A percentile compares a stretch with the other conserved stretches of the same genome.
phyloP scores from a whole-genome alignment of 2,888 invertebrate genomes.

The Graphium colonna region DNA sequence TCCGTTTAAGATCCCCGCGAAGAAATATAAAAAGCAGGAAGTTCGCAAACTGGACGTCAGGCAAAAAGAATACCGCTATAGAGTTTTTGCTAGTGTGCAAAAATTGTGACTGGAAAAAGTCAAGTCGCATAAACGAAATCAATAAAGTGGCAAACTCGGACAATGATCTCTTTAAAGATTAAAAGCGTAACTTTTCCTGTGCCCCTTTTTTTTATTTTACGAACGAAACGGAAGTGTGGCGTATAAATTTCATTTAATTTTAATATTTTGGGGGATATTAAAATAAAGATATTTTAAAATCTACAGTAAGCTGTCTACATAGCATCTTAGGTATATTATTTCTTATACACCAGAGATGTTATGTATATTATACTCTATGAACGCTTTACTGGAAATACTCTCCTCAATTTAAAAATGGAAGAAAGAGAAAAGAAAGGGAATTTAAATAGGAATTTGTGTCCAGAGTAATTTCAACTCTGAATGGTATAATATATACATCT shows the following conservation, averaged over 20 bases:
- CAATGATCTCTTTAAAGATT: slow-evolving; percentile 20
- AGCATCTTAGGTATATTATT: no score
- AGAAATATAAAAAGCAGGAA: slow-evolving; percentile 18
- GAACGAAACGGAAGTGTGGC: slow-evolving; percentile 5
- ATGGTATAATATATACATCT: no score
- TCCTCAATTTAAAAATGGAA: no score
- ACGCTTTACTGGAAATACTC: no score
- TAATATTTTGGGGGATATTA: background rate
- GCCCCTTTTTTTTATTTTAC: slow-evolving; percentile 9
- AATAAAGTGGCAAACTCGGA: slow-evolving; percentile 23
- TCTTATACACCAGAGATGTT: no score
- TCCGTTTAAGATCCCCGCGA: slow-evolving; percentile 1
- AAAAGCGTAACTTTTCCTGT: slow-evolving; percentile 10
- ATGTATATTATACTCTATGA: no score
- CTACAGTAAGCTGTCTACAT: no score
- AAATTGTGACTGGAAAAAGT: slow-evolving; percentile 14
- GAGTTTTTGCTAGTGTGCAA: slow-evolving; percentile 13
- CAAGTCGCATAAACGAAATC: slow-evolving; percentile 23
- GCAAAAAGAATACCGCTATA: slow-evolving; percentile 12
- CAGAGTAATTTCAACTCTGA: no score
- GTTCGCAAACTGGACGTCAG: slow-evolving; percentile 11
- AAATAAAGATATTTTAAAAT: background rate
- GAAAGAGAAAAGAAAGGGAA: no score
- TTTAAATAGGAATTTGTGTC: no score
- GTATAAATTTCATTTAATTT: background rate